These are phyloP conservation scores for Drosophila mimica DNA, from an alignment of 2,888 invertebrate genomes.

Conservation along the genomic window DNA sequence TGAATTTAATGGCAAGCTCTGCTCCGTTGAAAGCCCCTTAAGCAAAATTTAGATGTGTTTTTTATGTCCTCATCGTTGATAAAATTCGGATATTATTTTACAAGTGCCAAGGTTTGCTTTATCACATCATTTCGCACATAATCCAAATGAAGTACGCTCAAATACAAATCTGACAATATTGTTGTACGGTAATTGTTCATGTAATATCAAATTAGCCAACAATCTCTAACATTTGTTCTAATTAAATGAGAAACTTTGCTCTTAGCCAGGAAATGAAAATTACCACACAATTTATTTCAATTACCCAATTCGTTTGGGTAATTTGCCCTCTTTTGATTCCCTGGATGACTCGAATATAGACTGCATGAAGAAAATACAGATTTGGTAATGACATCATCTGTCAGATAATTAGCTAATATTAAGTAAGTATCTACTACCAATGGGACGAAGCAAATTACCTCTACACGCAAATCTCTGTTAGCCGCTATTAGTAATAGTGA, in stretches of 20 bases:
- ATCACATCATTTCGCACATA: neutral
- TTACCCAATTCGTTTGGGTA: constrained; percentile 51
- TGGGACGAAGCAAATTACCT: neutral
- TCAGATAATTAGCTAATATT: constrained; percentile 37
- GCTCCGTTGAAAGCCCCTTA: neutral
- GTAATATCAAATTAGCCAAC: constrained; percentile 1
- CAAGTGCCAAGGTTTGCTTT: neutral
- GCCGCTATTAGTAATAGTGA: neutral
- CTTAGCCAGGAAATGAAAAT: constrained; percentile 24
- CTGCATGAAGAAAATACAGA: constrained; percentile 9
- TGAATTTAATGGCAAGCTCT: neutral
- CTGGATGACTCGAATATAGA: constrained; percentile 18
- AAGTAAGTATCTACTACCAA: neutral
- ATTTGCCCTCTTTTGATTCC: constrained; percentile 40
- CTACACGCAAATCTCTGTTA: neutral
- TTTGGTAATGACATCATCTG: constrained; percentile 53
- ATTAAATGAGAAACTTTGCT: constrained; percentile 29
- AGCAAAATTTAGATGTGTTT: neutral
- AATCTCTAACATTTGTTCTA: constrained; percentile 26
- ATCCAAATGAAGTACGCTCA: neutral
- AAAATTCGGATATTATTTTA: constrained; percentile 9
- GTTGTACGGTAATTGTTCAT: constrained; percentile 6
- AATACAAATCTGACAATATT: constrained; percentile 10
- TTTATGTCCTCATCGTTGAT: constrained; percentile 4
- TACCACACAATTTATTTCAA: constrained; percentile 61